Percentiles rank a stretch among this genome's conserved stretches.
Evolutionary conservation across 1,140 invertebrate genomes (phyloP).

Genomic region (Mycetomoellerius zeteki): DNA sequence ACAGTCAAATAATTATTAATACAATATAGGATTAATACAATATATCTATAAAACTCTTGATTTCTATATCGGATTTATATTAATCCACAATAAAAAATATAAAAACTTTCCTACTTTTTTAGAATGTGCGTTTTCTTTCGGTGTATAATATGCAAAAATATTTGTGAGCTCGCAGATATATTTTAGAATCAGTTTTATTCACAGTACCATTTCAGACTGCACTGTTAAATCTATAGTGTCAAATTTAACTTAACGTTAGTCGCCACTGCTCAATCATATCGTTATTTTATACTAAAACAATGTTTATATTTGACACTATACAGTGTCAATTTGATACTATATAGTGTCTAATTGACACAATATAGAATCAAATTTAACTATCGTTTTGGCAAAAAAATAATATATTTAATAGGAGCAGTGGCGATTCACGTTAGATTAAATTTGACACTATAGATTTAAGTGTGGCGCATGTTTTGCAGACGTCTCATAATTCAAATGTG

Average conservation of each 20-base stretch:
- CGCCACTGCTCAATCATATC: no score
- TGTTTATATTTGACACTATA: no score
- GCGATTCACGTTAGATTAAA: no score
- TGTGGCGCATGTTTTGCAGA: neutral
- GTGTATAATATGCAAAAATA: neutral
- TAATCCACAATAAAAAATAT: neutral
- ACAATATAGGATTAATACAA: constrained; percentile 52
- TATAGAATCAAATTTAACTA: no score
- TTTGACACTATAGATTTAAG: no score
- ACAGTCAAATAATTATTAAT: constrained; percentile 62
- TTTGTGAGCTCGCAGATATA: neutral
- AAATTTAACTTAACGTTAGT: no score
- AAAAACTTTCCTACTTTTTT: neutral
- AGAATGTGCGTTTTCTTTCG: neutral
- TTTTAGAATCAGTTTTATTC: constrained; percentile 6
- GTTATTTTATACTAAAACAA: no score
- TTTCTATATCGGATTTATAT: neutral
- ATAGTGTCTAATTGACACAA: no score
- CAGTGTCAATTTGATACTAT: no score
- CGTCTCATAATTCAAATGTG: neutral
- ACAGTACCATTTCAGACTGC: neutral
- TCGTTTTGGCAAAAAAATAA: no score
- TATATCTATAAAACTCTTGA: neutral
- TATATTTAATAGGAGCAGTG: no score
- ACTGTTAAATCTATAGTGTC: no score